A percentile compares a stretch with the other conserved stretches of the same genome.
phyloP scores from a whole-genome alignment of 2,113 vertebrate genomes.

The Calidris pugnax region DNA sequence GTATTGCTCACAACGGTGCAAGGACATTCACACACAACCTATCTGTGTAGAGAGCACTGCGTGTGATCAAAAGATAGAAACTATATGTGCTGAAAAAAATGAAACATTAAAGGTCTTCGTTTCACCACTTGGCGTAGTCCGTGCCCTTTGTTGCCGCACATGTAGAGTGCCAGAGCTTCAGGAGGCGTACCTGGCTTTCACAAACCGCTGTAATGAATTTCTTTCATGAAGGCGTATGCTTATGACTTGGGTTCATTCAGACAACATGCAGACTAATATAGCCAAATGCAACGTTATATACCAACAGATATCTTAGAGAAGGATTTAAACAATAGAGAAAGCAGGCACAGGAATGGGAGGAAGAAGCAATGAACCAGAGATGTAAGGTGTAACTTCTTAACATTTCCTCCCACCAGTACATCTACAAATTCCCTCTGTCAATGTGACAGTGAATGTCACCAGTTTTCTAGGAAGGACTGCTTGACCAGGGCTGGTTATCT shows the following conservation, averaged over 20 bases:
- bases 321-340: background rate
- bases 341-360: background rate
- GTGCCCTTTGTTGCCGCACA: no score
- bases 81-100: no score
- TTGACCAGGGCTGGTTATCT: background rate
- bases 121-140: no score
- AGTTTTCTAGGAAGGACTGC: background rate
- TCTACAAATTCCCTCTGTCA: background rate
- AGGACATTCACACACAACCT: no score
- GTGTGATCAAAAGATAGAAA: no score
- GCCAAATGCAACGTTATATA: background rate
- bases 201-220: background rate
- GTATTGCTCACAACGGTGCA: no score
- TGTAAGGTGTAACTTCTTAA: background rate
- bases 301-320: background rate
- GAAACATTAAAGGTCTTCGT: no score
- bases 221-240: background rate
- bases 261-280: background rate
- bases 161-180: background rate
- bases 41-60: no score
- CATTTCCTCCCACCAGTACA: rapidly evolving
- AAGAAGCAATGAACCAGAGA: background rate
- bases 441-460: background rate
- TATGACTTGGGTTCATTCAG: background rate
- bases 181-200: background rate